Percentiles rank a stretch among this genome's conserved stretches.
Conservation (phyloP, 2,113 vertebrate species). For the Pimephales promelas region DNA sequence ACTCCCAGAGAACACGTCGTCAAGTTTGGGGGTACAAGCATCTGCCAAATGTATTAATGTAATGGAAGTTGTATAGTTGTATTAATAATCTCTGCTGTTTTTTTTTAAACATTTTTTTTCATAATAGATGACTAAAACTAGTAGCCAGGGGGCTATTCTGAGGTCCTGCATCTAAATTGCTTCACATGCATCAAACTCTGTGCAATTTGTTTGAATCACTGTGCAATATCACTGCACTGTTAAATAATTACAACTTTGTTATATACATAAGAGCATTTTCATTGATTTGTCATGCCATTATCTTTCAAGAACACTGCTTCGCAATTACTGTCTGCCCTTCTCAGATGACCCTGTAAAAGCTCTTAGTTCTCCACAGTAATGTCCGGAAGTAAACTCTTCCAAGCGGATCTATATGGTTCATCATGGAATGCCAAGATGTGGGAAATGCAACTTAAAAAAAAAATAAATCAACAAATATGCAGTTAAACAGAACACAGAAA, state of each 20-base stretch:
- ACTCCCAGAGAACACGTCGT: no score
- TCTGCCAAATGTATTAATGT: no score
- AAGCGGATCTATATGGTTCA: not conserved
- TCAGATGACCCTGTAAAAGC: slow-evolving; percentile 17
- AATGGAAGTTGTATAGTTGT: no score
- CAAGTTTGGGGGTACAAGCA: no score
- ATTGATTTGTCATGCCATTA: slow-evolving; percentile 2
- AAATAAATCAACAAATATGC: slow-evolving; percentile 4
- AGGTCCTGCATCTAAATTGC: not conserved
- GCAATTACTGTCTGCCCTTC: not conserved
- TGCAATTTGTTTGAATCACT: slow-evolving; percentile 6
- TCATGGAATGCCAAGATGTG: not conserved
- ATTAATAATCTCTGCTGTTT: no score
- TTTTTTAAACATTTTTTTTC: not conserved
- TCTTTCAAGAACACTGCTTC: slow-evolving; percentile 10
- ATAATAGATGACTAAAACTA: not conserved
- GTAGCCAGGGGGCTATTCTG: no score
- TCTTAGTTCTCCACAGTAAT: not conserved
- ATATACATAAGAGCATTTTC: slow-evolving; percentile 15
- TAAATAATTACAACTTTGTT: slow-evolving; percentile 18
- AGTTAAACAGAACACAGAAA: no score
- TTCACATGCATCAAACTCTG: not conserved
- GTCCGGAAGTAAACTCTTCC: not conserved
- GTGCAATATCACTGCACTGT: not conserved
- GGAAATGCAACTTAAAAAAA: not conserved